Evolutionary conservation across 2,113 vertebrate genomes (phyloP).

Genomic region (Zosterops borbonicus): DNA sequence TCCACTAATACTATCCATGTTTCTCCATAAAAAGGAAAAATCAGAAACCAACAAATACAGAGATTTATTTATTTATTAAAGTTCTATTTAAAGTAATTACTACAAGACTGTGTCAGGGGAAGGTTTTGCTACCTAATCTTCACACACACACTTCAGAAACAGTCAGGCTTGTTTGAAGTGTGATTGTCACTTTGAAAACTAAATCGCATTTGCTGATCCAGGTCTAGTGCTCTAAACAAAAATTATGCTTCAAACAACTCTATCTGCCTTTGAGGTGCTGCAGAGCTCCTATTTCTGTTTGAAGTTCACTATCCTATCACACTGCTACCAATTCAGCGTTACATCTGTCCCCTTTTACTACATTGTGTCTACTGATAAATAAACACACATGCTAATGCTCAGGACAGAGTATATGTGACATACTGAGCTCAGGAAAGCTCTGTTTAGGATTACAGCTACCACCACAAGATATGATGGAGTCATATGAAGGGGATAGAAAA

Average conservation of each 20-base stretch:
- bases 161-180: neutral
- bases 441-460: neutral
- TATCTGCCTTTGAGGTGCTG: neutral
- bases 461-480: neutral
- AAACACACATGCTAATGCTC: neutral
- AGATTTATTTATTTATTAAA: neutral
- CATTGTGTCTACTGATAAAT: neutral
- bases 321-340: neutral
- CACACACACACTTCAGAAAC: neutral
- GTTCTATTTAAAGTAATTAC: neutral
- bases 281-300: neutral
- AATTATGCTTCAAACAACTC: neutral
- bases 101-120: neutral
- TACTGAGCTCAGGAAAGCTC: neutral
- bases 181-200: neutral
- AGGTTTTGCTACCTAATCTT: neutral
- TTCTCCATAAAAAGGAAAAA: neutral
- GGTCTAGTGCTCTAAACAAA: neutral
- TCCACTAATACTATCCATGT: neutral
- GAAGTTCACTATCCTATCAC: neutral
- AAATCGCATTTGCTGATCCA: neutral
- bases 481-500: neutral
- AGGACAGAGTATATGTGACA: neutral
- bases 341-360: neutral
- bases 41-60: neutral